Conservation (phyloP, 2,888 invertebrate species). For the Plebejus anna region DNA sequence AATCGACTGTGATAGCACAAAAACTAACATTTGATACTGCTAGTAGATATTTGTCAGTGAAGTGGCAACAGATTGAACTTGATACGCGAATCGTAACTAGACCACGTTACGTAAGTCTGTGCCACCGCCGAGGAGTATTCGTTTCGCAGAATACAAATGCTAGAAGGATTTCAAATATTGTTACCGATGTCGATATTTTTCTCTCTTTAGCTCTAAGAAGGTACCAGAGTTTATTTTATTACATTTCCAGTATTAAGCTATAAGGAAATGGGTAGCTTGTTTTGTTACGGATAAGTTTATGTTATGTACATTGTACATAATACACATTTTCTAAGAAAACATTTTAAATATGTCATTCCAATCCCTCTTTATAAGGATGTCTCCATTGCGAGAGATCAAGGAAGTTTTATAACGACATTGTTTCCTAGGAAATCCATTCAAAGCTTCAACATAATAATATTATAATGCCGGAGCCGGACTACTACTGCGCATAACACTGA, state of each 20-base stretch:
- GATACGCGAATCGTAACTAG: slow-evolving; percentile 15
- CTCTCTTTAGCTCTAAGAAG: slow-evolving; percentile 9
- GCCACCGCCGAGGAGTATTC: background rate
- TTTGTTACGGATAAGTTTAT: background rate
- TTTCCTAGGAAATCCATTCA: slow-evolving; percentile 1
- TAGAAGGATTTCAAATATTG: slow-evolving; percentile 7
- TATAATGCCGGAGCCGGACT: background rate
- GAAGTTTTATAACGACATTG: background rate
- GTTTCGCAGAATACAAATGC: slow-evolving; percentile 13
- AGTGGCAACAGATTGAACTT: slow-evolving; percentile 18
- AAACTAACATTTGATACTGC: background rate
- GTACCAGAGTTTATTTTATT: slow-evolving; percentile 1
- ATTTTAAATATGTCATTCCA: background rate
- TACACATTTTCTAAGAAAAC: background rate
- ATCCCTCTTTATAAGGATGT: background rate
- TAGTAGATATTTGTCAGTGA: background rate
- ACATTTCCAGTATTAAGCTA: background rate
- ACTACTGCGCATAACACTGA: background rate
- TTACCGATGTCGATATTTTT: slow-evolving; percentile 14
- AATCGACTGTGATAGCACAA: background rate
- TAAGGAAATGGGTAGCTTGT: background rate
- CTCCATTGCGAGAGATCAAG: slow-evolving; percentile 9
- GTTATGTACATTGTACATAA: background rate
- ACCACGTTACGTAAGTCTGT: slow-evolving; percentile 4
- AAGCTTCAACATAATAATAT: background rate